phyloP scores from a whole-genome alignment of 2,797 vertebrate species.

The Pristis pectinata region DNA sequence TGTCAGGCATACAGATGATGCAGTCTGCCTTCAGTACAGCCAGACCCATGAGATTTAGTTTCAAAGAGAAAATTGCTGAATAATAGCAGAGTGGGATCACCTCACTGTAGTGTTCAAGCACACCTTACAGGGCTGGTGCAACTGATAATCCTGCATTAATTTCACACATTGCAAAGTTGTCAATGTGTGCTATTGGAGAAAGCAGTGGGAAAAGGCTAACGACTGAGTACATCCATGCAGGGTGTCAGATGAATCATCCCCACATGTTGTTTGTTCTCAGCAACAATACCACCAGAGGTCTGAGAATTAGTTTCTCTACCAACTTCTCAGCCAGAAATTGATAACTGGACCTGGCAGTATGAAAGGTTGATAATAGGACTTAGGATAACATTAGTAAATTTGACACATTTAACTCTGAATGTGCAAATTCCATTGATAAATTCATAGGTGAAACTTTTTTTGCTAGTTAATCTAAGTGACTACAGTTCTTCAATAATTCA shows the following conservation, averaged over 20 bases:
- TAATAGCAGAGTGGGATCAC: background rate
- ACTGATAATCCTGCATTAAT: background rate
- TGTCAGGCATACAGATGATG: too few relatives aligned
- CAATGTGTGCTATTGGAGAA: background rate
- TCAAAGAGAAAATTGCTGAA: background rate
- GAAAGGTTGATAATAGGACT: background rate
- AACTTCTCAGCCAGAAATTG: background rate
- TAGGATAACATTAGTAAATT: background rate
- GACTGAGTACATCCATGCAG: background rate
- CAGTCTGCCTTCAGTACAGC: background rate
- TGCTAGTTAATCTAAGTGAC: background rate
- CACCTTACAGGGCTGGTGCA: background rate
- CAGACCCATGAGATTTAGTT: background rate
- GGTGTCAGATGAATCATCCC: background rate
- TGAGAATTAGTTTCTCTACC: background rate
- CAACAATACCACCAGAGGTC: background rate
- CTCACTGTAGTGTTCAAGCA: background rate
- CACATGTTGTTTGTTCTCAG: background rate
- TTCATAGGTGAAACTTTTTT: background rate
- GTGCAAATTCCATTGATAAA: background rate
- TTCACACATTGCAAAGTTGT: background rate
- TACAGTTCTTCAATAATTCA: background rate
- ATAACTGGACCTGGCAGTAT: background rate
- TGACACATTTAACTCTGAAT: background rate
- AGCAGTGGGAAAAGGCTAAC: background rate